These are phyloP conservation scores for Oceanodroma tethys DNA, from an alignment of 2,113 vertebrate species.

Conservation along the genomic window DNA sequence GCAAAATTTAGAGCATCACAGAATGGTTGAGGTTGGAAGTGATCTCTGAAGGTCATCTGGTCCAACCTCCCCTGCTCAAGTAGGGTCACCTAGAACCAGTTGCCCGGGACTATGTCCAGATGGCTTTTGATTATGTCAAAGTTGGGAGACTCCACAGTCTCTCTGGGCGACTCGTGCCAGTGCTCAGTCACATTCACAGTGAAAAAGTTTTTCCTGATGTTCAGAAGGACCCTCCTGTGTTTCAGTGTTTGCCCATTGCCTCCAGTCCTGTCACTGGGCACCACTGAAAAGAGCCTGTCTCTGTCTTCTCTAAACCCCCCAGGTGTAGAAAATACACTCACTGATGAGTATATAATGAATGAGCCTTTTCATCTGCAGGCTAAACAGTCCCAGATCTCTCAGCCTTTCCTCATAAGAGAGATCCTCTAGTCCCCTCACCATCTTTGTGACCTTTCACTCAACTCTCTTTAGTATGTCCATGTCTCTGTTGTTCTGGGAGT, in stretches of 20 bases:
- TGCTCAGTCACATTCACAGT: not conserved
- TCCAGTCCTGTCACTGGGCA: not conserved
- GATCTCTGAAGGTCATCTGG: not conserved
- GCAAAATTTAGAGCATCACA: not conserved
- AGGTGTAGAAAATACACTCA: not conserved
- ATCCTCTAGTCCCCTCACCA: not conserved
- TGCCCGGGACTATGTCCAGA: not conserved
- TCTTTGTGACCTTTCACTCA: not conserved
- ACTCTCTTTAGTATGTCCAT: not conserved
- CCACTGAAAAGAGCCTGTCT: not conserved
- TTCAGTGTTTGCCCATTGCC: not conserved
- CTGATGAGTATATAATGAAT: not conserved
- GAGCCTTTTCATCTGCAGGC: not conserved
- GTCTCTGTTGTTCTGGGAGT: not conserved
- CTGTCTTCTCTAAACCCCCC: not conserved
- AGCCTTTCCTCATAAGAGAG: not conserved
- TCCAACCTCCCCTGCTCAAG: not conserved
- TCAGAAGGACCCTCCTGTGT: not conserved
- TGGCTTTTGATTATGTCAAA: not conserved
- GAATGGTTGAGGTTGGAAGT: not conserved
- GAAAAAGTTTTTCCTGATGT: not conserved
- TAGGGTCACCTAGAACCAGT: not conserved
- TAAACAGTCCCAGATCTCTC: not conserved
- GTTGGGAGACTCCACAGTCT: not conserved
- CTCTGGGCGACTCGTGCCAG: not conserved